phyloP scores from a whole-genome alignment of 2,797 vertebrate genomes.

The Hippoglossus hippoglossus region DNA sequence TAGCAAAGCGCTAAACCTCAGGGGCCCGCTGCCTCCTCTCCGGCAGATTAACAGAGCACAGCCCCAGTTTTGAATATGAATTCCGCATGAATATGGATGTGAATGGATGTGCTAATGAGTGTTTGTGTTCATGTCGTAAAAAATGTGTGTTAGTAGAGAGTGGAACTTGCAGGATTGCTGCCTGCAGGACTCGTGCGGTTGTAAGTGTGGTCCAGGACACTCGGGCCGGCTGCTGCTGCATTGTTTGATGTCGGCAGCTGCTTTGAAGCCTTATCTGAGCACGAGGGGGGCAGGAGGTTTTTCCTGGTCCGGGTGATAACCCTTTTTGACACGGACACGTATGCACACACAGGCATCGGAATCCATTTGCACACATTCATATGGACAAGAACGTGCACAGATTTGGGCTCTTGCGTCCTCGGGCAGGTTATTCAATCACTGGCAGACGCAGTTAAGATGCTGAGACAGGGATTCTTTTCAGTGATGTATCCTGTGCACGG shows the following conservation, averaged over 20 bases:
- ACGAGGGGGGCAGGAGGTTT: conserved; percentile 23
- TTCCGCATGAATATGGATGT: conserved; percentile 78
- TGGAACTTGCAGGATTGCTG: conserved; percentile 56
- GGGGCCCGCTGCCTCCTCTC: conserved; percentile 69
- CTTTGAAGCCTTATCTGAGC: conserved; percentile 68
- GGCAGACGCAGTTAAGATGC: conserved; percentile 24
- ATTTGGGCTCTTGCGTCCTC: neutral
- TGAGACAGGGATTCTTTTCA: conserved; percentile 1
- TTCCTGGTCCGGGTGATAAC: conserved; percentile 48
- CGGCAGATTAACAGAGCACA: conserved; percentile 77
- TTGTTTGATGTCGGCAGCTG: conserved; percentile 65
- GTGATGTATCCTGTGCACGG: neutral
- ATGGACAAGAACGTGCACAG: neutral
- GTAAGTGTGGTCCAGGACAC: conserved; percentile 39
- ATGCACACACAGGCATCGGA: conserved; percentile 14
- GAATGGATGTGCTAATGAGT: conserved; percentile 62
- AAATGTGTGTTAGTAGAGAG: conserved; percentile 53
- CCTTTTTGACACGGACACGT: conserved; percentile 47
- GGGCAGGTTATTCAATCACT: conserved; percentile 11
- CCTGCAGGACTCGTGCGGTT: conserved; percentile 51
- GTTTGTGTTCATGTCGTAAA: conserved; percentile 57
- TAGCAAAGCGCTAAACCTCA: conserved; percentile 79
- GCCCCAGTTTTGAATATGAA: conserved; percentile 73
- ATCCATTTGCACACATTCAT: conserved; percentile 30
- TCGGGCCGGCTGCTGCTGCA: conserved; percentile 26